These are phyloP conservation scores for Euschistus heros DNA, from an alignment of 1,140 invertebrate genomes.

Conservation along the genomic window DNA sequence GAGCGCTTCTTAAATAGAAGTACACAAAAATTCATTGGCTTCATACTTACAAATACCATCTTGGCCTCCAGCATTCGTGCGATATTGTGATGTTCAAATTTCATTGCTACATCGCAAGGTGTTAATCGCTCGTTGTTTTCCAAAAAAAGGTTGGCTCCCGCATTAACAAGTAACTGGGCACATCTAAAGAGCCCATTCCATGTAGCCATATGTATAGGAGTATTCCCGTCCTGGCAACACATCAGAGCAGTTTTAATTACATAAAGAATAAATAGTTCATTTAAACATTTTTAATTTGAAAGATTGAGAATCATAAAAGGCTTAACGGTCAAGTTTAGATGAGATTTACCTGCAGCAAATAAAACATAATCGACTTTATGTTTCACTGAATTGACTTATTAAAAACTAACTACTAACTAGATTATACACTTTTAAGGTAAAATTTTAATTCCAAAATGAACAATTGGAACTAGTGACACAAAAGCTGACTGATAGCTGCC, in stretches of 20 bases:
- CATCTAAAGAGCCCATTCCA: constrained; percentile 50
- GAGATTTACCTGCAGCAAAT: too few species aligned
- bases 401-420: too few species aligned
- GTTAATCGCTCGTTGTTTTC: constrained; percentile 53
- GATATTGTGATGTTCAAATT: constrained; percentile 46
- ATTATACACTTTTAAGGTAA: too few species aligned
- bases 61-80: constrained; percentile 54
- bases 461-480: too few species aligned
- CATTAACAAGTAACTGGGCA: constrained; percentile 50
- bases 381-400: too few species aligned
- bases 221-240: constrained; percentile 48
- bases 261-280: not conserved
- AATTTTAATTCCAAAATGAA: too few species aligned
- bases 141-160: constrained; percentile 48
- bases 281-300: not conserved
- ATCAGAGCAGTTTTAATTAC: not conserved
- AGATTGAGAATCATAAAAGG: not conserved
- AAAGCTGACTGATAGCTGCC: too few species aligned
- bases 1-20: too few species aligned
- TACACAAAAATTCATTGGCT: too few species aligned
- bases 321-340: too few species aligned
- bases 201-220: constrained; percentile 54
- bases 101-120: constrained; percentile 54
- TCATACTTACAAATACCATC: constrained; percentile 55
- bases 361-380: too few species aligned